These are phyloP conservation scores for Hydrolagus colliei DNA, from an alignment of 2,797 vertebrate genomes.

Conservation along the genomic window DNA sequence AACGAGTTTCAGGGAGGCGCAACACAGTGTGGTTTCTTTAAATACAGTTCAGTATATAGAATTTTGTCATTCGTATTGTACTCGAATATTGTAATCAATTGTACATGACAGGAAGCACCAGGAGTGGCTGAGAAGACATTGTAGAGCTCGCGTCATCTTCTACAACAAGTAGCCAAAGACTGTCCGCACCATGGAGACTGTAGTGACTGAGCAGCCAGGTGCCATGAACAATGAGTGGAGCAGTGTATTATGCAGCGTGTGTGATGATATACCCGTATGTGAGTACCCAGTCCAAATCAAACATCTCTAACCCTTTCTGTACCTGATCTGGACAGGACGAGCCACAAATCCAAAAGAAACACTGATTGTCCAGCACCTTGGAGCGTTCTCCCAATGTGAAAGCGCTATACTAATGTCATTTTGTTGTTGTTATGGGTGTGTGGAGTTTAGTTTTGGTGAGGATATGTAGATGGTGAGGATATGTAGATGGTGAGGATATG, in stretches of 20 bases:
- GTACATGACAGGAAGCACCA: too few species aligned
- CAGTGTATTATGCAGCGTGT: conserved; percentile 62
- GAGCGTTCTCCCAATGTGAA: too few species aligned
- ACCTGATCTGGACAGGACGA: not conserved
- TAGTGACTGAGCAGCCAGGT: conserved; percentile 56
- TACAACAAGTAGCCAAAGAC: too few species aligned
- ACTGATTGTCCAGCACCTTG: too few species aligned
- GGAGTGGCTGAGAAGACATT: too few species aligned
- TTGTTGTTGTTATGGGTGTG: not conserved
- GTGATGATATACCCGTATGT: conserved; percentile 62
- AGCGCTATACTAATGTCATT: too few species aligned
- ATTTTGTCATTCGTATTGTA: too few species aligned
- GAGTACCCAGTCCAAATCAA: conserved; percentile 45
- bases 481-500: not conserved
- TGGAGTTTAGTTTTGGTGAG: not conserved
- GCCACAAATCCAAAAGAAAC: not conserved
- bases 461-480: not conserved
- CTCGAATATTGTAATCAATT: too few species aligned
- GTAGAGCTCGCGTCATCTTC: too few species aligned
- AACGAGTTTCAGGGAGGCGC: too few species aligned
- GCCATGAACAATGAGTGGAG: conserved; percentile 71
- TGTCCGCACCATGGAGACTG: conserved; percentile 17
- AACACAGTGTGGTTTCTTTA: too few species aligned
- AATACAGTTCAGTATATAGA: too few species aligned
- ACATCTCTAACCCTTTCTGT: conserved; percentile 15